Evolutionary conservation across 2,113 vertebrate genomes (phyloP).

Genomic region (Platycercus adscitus): DNA sequence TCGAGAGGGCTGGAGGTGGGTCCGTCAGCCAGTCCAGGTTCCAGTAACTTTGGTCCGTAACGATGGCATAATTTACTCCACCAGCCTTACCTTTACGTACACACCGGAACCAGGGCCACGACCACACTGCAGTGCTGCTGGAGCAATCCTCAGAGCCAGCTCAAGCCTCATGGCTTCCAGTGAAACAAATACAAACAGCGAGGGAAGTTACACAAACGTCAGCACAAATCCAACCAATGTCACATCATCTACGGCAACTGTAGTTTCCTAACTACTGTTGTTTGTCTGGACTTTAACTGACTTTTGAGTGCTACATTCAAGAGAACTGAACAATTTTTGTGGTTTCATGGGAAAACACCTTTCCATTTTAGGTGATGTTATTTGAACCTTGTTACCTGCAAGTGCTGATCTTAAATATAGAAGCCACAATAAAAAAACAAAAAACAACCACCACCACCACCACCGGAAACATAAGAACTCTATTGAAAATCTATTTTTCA

Average conservation of each 20-base stretch:
- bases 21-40: slow-evolving; percentile 97
- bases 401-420: slow-evolving; percentile 76
- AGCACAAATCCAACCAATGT: slow-evolving; percentile 88
- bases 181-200: slow-evolving; percentile 81
- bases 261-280: slow-evolving; percentile 93
- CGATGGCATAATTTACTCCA: slow-evolving; percentile 99
- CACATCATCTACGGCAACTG: slow-evolving; percentile 90
- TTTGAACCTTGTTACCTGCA: slow-evolving; percentile 75
- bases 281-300: slow-evolving; percentile 74
- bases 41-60: slow-evolving; percentile 98
- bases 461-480: slow-evolving; percentile 72
- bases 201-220: slow-evolving; percentile 84
- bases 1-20: slow-evolving; percentile 99
- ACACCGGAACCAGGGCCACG: slow-evolving; percentile 96
- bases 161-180: slow-evolving; percentile 87
- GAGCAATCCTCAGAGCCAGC: slow-evolving; percentile 92
- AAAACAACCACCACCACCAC: slow-evolving; percentile 19
- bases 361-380: slow-evolving; percentile 72
- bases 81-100: slow-evolving; percentile 99
- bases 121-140: slow-evolving; percentile 96
- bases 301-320: slow-evolving; percentile 82
- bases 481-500: slow-evolving; percentile 78
- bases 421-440: slow-evolving; percentile 78
- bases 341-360: slow-evolving; percentile 82
- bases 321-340: slow-evolving; percentile 81